These are phyloP conservation scores for Elmis aenea DNA, from an alignment of 2,888 invertebrate species.

Conservation along the genomic window DNA sequence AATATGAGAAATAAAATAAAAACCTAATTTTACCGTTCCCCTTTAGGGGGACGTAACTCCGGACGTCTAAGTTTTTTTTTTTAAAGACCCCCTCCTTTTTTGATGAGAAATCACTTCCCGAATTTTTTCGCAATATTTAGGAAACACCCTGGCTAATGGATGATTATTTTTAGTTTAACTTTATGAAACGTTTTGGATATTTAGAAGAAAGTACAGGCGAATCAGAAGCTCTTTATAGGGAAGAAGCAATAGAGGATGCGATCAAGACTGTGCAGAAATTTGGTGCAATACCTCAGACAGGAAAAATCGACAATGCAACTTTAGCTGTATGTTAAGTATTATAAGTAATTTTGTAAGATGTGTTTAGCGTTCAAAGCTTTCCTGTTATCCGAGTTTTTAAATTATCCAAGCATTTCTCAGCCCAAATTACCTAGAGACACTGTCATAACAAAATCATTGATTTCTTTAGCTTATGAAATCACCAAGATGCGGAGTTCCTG, in stretches of 20 bases:
- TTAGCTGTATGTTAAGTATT: conserved; percentile 47
- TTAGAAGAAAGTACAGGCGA: conserved; percentile 49
- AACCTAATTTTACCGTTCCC: no score
- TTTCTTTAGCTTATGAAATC: conserved; percentile 55
- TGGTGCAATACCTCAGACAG: conserved; percentile 65
- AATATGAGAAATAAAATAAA: no score
- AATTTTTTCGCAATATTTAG: no score
- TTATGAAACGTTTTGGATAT: conserved; percentile 68
- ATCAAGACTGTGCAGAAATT: conserved; percentile 65
- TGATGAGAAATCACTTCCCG: no score
- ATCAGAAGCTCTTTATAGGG: conserved; percentile 59
- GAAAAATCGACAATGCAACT: conserved; percentile 61
- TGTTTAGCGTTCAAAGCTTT: neutral
- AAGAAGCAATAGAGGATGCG: conserved; percentile 58
- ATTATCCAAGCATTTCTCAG: neutral
- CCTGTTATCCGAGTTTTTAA: neutral
- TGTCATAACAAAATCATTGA: no score
- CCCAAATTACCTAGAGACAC: no score
- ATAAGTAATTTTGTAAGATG: conserved; percentile 4
- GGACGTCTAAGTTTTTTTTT: no score
- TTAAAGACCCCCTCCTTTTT: no score
- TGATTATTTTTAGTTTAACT: conserved; percentile 51
- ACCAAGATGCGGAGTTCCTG: conserved; percentile 69
- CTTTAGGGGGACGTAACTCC: no score
- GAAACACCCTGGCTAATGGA: no score